phyloP scores from a whole-genome alignment of 2,888 invertebrate genomes.

The Onthophagus sagittarius region DNA sequence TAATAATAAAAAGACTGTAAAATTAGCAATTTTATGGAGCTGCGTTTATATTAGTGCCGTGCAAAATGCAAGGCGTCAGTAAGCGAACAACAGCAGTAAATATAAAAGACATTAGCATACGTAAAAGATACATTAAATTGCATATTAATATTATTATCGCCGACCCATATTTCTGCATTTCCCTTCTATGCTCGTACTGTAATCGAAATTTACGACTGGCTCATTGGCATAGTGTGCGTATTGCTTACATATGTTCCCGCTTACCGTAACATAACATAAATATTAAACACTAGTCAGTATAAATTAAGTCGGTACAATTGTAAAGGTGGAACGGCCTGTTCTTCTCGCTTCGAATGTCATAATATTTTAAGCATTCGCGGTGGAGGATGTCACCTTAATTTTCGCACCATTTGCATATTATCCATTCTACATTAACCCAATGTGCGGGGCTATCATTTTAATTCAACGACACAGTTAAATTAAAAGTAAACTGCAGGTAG shows the following conservation, averaged over 20 bases:
- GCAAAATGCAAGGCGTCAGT: neutral
- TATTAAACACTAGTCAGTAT: constrained; percentile 5
- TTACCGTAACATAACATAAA: constrained; percentile 10
- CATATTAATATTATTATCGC: neutral
- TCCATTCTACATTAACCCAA: constrained; percentile 8
- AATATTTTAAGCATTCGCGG: constrained; percentile 4
- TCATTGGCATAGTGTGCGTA: constrained; percentile 1
- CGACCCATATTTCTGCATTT: neutral
- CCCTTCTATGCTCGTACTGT: neutral
- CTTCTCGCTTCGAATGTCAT: constrained; percentile 2
- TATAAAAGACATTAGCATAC: neutral
- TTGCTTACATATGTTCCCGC: constrained; percentile 10
- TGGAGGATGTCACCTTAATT: constrained; percentile 2
- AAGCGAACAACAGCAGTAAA: neutral
- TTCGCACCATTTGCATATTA: constrained; percentile 6
- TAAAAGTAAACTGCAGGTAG: neutral
- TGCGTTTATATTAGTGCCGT: neutral
- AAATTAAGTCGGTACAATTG: constrained; percentile 5
- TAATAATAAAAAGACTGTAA: neutral
- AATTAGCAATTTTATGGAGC: neutral
- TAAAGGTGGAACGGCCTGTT: constrained; percentile 10
- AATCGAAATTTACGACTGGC: neutral
- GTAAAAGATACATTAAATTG: neutral
- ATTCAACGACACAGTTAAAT: neutral
- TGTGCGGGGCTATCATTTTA: neutral